A percentile compares a stretch with the other conserved stretches of the same genome.
Conservation (phyloP, 2,113 vertebrate genomes). For the Laticauda laticaudata region DNA sequence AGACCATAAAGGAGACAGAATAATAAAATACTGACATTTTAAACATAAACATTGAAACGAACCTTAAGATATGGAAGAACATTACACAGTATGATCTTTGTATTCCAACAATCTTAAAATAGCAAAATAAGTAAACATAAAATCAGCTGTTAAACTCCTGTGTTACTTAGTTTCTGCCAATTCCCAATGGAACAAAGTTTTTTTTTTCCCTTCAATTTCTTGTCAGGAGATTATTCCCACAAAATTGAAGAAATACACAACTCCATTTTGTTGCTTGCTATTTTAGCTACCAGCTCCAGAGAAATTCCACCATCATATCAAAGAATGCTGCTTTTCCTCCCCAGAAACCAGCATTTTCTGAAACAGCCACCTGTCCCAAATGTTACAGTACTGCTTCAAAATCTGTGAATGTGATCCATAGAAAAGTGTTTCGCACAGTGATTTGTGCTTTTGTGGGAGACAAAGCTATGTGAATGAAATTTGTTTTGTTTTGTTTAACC, state of each 20-base stretch:
- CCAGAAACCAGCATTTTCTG: background rate
- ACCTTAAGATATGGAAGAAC: conserved; percentile 5
- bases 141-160: background rate
- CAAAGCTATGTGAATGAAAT: background rate
- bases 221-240: background rate
- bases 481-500: background rate
- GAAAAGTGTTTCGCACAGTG: background rate
- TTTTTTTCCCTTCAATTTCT: background rate
- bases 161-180: background rate
- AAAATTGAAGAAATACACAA: background rate
- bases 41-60: background rate
- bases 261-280: background rate
- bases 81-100: background rate
- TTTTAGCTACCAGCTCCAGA: background rate
- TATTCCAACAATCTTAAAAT: conserved; percentile 5
- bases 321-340: background rate
- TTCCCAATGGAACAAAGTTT: background rate
- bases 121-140: conserved; percentile 2
- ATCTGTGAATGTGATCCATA: background rate
- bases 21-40: too few relatives aligned
- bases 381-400: background rate
- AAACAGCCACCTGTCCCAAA: background rate
- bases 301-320: background rate
- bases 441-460: background rate
- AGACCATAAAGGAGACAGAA: background rate